These are phyloP conservation scores for Cacoxenus indagator DNA, from an alignment of 2,888 invertebrate genomes.

Conservation along the genomic window DNA sequence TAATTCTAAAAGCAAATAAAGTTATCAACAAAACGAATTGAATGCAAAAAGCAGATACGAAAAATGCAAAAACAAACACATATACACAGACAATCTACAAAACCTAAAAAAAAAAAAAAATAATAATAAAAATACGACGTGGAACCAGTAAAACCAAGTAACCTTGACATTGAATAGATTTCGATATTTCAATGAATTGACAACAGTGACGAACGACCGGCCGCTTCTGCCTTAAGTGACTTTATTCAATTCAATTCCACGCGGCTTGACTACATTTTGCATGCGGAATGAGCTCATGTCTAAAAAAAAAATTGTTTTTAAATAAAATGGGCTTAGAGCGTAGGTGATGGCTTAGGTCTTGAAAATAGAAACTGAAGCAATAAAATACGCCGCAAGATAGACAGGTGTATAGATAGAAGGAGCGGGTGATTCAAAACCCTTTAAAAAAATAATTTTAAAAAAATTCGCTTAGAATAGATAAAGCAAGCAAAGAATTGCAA, in stretches of 20 bases:
- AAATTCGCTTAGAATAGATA: too few relatives aligned
- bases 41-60: conserved; percentile 32
- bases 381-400: too few relatives aligned
- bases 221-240: not conserved
- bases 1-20: conserved; percentile 50
- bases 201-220: conserved; percentile 1
- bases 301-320: not conserved
- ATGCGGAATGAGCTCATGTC: conserved; percentile 14
- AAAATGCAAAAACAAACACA: conserved; percentile 24
- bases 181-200: conserved; percentile 26
- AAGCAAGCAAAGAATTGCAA: too few relatives aligned
- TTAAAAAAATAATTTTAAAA: too few relatives aligned
- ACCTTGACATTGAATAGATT: conserved; percentile 64
- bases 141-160: conserved; percentile 32
- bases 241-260: not conserved
- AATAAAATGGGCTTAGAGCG: not conserved
- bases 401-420: too few relatives aligned
- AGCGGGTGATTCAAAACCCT: too few relatives aligned
- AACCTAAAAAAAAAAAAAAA: conserved; percentile 31
- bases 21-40: conserved; percentile 54
- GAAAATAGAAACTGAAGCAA: not conserved
- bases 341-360: not conserved
- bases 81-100: not conserved
- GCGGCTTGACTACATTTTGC: not conserved
- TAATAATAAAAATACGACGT: conserved; percentile 36